Conservation (phyloP, 2,888 invertebrate species). For the Xylota segnis region DNA sequence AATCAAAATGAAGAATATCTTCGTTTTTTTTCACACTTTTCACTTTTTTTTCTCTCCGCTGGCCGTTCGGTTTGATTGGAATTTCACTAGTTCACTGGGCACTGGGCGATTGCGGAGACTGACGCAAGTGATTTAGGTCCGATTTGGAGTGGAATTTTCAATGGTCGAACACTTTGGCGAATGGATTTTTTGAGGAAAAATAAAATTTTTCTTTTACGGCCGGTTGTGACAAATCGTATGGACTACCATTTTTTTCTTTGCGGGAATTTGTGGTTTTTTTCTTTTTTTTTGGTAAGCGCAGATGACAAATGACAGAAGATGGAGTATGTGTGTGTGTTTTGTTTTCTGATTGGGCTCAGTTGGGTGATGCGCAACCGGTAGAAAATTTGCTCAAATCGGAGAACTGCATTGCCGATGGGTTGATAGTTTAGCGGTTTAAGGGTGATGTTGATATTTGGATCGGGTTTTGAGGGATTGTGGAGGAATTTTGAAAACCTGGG, state of each 20-base stretch:
- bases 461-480: no score
- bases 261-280: slow-evolving; percentile 32
- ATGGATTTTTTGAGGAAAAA: slow-evolving; percentile 19
- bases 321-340: slow-evolving; percentile 44
- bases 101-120: slow-evolving; percentile 1
- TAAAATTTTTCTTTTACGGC: slow-evolving; percentile 68
- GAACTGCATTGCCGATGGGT: slow-evolving; percentile 17
- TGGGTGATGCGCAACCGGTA: slow-evolving; percentile 52
- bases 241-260: slow-evolving; percentile 75
- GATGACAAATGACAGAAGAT: slow-evolving; percentile 69
- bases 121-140: not conserved
- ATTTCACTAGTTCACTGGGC: slow-evolving; percentile 43
- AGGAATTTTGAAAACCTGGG: not conserved
- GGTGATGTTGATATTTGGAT: no score
- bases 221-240: slow-evolving; percentile 72
- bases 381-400: slow-evolving; percentile 53
- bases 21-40: slow-evolving; percentile 50
- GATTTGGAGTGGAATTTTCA: slow-evolving; percentile 13
- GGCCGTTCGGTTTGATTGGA: slow-evolving; percentile 28
- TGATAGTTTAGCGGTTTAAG: slow-evolving; percentile 14
- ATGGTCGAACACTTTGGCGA: slow-evolving; percentile 12
- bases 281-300: slow-evolving; percentile 63
- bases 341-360: slow-evolving; percentile 46
- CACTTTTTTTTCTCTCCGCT: slow-evolving; percentile 29
- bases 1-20: slow-evolving; percentile 58